phyloP scores from a whole-genome alignment of 2,888 invertebrate genomes.

The Euproctis similis region DNA sequence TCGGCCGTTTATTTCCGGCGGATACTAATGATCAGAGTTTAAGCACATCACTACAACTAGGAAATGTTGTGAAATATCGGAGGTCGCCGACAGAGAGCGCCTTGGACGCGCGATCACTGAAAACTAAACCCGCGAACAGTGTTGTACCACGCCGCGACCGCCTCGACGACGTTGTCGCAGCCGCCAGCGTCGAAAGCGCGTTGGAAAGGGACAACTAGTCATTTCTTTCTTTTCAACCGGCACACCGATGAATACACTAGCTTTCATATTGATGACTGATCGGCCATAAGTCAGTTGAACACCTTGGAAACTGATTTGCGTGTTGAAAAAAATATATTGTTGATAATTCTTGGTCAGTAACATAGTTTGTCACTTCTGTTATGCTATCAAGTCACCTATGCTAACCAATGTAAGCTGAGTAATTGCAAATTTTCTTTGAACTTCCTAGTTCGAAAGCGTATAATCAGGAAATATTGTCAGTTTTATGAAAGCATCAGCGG shows the following conservation, averaged over 20 bases:
- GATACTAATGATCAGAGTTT: constrained; percentile 37
- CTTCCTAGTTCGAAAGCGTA: constrained; percentile 27
- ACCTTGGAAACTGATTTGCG: too few relatives aligned
- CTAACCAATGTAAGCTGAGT: constrained; percentile 5
- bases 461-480: constrained; percentile 40
- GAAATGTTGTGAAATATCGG: constrained; percentile 52
- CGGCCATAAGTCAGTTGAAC: constrained; percentile 29
- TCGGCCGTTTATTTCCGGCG: constrained; percentile 40
- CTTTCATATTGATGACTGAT: constrained; percentile 50
- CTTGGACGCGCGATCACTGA: constrained; percentile 63
- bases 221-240: constrained; percentile 59
- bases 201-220: constrained; percentile 61
- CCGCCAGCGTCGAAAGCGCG: constrained; percentile 51
- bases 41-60: constrained; percentile 65
- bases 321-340: too few relatives aligned
- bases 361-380: too few relatives aligned
- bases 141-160: constrained; percentile 30
- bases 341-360: too few relatives aligned
- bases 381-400: too few relatives aligned
- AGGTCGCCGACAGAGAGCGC: constrained; percentile 66
- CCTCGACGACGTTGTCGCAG: constrained; percentile 17
- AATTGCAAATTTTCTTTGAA: constrained; percentile 19
- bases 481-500: constrained; percentile 21
- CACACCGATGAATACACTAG: constrained; percentile 39
- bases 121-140: constrained; percentile 60